A percentile compares a stretch with the other conserved stretches of the same genome.
These are phyloP conservation scores for Drosophila parabipectinata DNA, from an alignment of 1,140 invertebrate genomes.

Conservation along the genomic window DNA sequence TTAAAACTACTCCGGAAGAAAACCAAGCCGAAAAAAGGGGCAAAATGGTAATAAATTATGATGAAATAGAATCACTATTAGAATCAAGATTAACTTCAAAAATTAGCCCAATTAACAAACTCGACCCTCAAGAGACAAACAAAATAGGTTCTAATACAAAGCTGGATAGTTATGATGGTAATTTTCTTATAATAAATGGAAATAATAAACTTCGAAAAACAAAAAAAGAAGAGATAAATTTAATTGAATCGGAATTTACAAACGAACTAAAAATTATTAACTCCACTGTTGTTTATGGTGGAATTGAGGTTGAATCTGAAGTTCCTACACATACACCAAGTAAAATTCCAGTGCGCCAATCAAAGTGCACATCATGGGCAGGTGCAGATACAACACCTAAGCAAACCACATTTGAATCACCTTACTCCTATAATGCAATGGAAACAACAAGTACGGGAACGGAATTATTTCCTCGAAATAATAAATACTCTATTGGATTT, in stretches of 20 bases:
- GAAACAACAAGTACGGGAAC: slow-evolving; percentile 9
- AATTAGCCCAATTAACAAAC: slow-evolving; percentile 28
- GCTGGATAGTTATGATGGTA: not conserved
- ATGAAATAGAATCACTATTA: slow-evolving; percentile 33
- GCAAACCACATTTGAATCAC: slow-evolving; percentile 8
- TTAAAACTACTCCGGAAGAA: slow-evolving; percentile 30
- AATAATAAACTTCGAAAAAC: slow-evolving; percentile 21
- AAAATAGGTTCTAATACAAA: slow-evolving; percentile 12
- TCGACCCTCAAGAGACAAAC: slow-evolving; percentile 3
- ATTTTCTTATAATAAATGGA: slow-evolving; percentile 31
- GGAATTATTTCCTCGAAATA: slow-evolving; percentile 12
- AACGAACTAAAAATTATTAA: not conserved
- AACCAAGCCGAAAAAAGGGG: slow-evolving; percentile 10
- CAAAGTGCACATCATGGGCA: slow-evolving; percentile 86
- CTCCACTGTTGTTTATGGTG: not conserved
- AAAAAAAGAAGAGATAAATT: slow-evolving; percentile 48
- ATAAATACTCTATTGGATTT: slow-evolving; percentile 34
- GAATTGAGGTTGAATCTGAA: slow-evolving; percentile 44
- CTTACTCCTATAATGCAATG: slow-evolving; percentile 15
- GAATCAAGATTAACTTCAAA: slow-evolving; percentile 18
- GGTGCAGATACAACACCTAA: slow-evolving; percentile 75
- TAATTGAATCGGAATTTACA: slow-evolving; percentile 31
- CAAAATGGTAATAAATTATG: slow-evolving; percentile 41
- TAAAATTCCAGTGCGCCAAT: slow-evolving; percentile 83
- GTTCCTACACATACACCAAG: slow-evolving; percentile 43